Base-by-base conservation (phyloP, 2,797 vertebrate species). In the Menidia menidia region DNA sequence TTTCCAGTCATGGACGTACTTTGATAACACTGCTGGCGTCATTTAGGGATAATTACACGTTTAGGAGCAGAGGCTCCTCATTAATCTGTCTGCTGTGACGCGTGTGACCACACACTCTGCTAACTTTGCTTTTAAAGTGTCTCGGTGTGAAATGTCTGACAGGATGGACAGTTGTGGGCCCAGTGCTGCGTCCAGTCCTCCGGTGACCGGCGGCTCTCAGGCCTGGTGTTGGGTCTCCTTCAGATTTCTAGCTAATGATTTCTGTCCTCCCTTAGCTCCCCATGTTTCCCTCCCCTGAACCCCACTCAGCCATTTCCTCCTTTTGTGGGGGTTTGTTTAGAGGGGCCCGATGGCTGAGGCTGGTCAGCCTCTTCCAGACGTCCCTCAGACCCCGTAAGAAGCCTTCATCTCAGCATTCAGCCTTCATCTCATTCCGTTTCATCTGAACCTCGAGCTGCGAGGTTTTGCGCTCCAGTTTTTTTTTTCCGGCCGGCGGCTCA, bases 401-500 rank as follows among this genome's bases (percentile, higher is more conserved):
- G 25, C 25, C 25, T 25, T 25, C 1, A 25, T 2, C 25, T 25
- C 25, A 25, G 25, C 25, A 25, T 25, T 25, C 25, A 25, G 78
- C 57, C 74, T 56, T 63, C 55, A 64, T 76, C 33, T 63, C 15
- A 6, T 59, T 60, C 25, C 2, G 44, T 50, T 42, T 55, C 18
- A 31, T 32, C 30, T 57, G 59, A 61, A 60, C 77, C 71, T 2
- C 4, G 41, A 78, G 67, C 78, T 16, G n/a, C 0, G 77, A 78
- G 77, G 72, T 60, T 57, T 80, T 71, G 53, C 6, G 63, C 75
- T 87, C 68, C 64, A 58, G 67, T 81, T 88, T 88, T 88, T 60
- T 79, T 81, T 88, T 88, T 88, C 62, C 80, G 60, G 70, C 64
- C 48, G 73, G 64, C 76, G 82, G 88, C 68, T 94, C 87, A 82